Conservation (phyloP, 2,888 invertebrate genomes). For the Liposcelis brunnea region DNA sequence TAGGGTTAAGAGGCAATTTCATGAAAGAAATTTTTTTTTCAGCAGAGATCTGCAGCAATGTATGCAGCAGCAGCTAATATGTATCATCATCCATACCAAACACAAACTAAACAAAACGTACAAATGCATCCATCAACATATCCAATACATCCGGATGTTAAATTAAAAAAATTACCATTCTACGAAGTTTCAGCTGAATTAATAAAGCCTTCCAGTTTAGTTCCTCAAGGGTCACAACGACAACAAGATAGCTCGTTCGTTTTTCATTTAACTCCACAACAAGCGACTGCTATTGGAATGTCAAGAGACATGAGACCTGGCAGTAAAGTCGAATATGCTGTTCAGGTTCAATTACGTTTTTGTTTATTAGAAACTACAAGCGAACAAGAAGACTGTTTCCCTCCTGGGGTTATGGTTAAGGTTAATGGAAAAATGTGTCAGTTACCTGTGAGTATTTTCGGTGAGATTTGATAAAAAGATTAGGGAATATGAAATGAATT, state of each 20-base stretch:
- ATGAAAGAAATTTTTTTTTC: no score
- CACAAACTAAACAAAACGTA: conserved; percentile 20
- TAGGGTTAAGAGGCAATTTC: no score
- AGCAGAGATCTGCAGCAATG: no score
- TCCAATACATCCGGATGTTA: conserved; percentile 88
- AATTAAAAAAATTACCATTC: conserved; percentile 78
- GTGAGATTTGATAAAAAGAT: no score
- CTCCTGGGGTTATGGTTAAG: conserved; percentile 80
- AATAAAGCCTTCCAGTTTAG: conserved; percentile 74
- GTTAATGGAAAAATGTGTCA: conserved; percentile 82
- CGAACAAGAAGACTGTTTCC: conserved; percentile 90
- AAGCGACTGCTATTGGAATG: conserved; percentile 76
- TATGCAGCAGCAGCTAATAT: conserved; percentile 12
- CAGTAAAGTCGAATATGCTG: conserved; percentile 49
- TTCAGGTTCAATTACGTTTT: conserved; percentile 81
- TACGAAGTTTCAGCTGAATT: conserved; percentile 77
- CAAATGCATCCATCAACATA: conserved; percentile 31
- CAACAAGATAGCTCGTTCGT: conserved; percentile 73
- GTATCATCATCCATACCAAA: conserved; percentile 15
- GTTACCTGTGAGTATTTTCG: conserved; percentile 62
- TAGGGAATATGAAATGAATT: no score
- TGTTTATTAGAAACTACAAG: conserved; percentile 79
- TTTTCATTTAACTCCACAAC: conserved; percentile 83
- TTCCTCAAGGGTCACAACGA: conserved; percentile 42
- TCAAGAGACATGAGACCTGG: conserved; percentile 40